Percentiles rank a stretch among this genome's conserved stretches.
Conservation (phyloP, 2,113 vertebrate species). For the Microcebus murinus region DNA sequence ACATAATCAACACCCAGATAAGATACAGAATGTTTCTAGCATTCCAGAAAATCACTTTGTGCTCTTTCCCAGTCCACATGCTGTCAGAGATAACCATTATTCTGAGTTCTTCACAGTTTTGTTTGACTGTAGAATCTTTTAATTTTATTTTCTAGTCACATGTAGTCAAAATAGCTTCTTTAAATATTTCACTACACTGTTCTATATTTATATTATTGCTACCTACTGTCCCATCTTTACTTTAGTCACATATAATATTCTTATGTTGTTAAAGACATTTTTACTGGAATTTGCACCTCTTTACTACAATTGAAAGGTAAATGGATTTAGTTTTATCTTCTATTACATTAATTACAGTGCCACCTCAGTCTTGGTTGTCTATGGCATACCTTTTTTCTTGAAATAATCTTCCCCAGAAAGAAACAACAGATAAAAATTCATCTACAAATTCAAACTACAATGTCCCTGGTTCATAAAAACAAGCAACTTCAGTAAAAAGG, state of each 20-base stretch:
- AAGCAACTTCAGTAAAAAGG: conserved; percentile 5
- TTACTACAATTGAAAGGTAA: conserved; percentile 25
- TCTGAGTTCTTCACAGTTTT: conserved; percentile 12
- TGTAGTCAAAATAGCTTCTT: neutral
- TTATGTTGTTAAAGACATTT: conserved; percentile 3
- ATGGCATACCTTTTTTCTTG: neutral
- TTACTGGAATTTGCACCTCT: conserved; percentile 31
- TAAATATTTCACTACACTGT: neutral
- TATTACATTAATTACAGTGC: conserved; percentile 42
- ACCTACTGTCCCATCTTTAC: neutral
- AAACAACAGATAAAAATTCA: conserved; percentile 16
- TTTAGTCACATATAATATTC: neutral
- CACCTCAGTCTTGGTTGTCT: neutral
- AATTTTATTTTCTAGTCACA: neutral
- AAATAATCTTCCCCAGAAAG: conserved; percentile 44
- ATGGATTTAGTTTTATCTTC: conserved; percentile 36
- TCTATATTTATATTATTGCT: neutral
- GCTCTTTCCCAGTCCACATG: neutral
- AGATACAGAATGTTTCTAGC: neutral
- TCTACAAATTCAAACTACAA: conserved; percentile 39
- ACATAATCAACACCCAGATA: neutral
- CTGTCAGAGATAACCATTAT: neutral
- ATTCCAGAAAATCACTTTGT: neutral
- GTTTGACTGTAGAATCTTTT: conserved; percentile 28
- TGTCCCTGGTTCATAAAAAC: conserved; percentile 33